Conservation (phyloP, 2,888 invertebrate species). For the Corythucha ciliata region DNA sequence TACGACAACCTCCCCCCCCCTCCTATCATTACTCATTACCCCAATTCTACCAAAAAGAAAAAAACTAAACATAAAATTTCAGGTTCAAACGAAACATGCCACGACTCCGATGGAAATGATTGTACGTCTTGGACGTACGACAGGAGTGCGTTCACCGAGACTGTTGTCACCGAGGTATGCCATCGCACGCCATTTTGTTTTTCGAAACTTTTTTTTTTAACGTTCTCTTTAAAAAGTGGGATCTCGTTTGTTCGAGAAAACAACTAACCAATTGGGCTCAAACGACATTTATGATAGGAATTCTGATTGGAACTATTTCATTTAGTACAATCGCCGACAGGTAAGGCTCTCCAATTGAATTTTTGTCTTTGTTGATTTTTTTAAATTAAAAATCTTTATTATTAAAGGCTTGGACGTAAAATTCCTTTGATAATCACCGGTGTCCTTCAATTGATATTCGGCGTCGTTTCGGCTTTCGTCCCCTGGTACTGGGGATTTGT, state of each 20-base stretch:
- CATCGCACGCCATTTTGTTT: too few relatives aligned
- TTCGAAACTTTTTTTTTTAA: too few relatives aligned
- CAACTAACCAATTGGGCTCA: too few relatives aligned
- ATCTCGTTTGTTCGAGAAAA: too few relatives aligned
- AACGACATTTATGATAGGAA: too few relatives aligned
- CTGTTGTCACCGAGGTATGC: slow-evolving; percentile 55
- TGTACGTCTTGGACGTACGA: slow-evolving; percentile 47
- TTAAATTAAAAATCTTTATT: not conserved
- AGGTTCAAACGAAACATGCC: slow-evolving; percentile 18
- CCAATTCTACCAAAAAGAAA: too few relatives aligned
- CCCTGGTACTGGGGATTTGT: slow-evolving; percentile 60
- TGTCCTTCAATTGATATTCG: slow-evolving; percentile 60
- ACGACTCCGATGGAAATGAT: slow-evolving; percentile 4
- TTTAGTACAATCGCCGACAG: slow-evolving; percentile 69
- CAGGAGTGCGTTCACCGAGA: slow-evolving; percentile 54
- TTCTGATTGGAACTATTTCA: slow-evolving; percentile 59
- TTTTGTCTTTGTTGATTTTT: too few relatives aligned
- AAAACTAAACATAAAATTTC: too few relatives aligned
- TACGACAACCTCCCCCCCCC: too few relatives aligned
- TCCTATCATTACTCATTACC: too few relatives aligned
- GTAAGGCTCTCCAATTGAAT: slow-evolving; percentile 46
- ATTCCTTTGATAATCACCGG: slow-evolving; percentile 62
- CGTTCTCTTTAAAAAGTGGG: too few relatives aligned
- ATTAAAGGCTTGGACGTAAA: slow-evolving; percentile 61
- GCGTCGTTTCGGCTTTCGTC: slow-evolving; percentile 59